A percentile compares a stretch with the other conserved stretches of the same genome.
Conservation (phyloP, 2,888 invertebrate genomes). For the Zaprionus obscuricornis region DNA sequence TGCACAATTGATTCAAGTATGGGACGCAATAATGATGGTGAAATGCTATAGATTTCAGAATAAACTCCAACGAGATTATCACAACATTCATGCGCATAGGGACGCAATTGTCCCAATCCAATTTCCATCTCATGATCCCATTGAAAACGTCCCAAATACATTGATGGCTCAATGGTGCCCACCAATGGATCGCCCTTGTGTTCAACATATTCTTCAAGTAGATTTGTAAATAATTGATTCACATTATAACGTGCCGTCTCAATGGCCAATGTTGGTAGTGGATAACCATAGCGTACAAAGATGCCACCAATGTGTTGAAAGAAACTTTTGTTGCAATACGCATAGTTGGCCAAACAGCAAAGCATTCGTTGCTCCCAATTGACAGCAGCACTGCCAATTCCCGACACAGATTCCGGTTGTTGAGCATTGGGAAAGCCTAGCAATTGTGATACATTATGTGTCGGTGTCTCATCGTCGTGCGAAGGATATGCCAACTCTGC, state of each 20-base stretch:
- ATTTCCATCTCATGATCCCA: conserved; percentile 91
- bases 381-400: conserved; percentile 77
- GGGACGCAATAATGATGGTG: conserved; percentile 90
- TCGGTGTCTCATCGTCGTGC: conserved; percentile 86
- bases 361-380: conserved; percentile 92
- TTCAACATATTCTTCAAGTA: conserved; percentile 93
- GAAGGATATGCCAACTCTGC: conserved; percentile 89
- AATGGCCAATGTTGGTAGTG: conserved; percentile 89
- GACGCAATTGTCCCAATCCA: conserved; percentile 90
- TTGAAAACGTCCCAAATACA: conserved; percentile 95
- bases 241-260: conserved; percentile 88
- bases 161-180: conserved; percentile 97
- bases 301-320: conserved; percentile 88
- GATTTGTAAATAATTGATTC: conserved; percentile 82
- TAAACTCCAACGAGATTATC: conserved; percentile 88
- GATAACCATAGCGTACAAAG: conserved; percentile 88
- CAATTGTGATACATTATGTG: conserved; percentile 86
- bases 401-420: conserved; percentile 68
- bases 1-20: conserved; percentile 92
- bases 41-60: conserved; percentile 85
- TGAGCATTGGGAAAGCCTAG: conserved; percentile 86
- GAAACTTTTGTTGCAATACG: conserved; percentile 90
- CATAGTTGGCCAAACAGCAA: conserved; percentile 94
- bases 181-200: conserved; percentile 97
- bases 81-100: conserved; percentile 94